phyloP scores from a whole-genome alignment of 2,888 invertebrate genomes.

The Lottia scabra region DNA sequence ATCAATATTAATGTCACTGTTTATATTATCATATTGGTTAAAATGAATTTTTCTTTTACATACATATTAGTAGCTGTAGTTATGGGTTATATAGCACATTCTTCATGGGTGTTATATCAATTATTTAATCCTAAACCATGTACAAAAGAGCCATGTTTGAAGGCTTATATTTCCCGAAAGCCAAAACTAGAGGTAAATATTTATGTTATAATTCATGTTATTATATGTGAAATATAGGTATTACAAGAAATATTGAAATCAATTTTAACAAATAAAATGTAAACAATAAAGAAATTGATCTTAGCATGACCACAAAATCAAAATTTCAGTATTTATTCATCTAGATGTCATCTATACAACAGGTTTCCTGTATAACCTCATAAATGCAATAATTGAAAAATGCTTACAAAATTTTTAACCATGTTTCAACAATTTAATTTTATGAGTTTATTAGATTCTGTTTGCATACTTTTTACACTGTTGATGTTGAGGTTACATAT shows the following conservation, averaged over 20 bases:
- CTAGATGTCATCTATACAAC: too few relatives aligned
- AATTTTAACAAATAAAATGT: not conserved
- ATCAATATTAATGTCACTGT: too few relatives aligned
- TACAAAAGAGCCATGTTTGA: constrained; percentile 55
- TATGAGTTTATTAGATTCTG: too few relatives aligned
- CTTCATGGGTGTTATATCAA: constrained; percentile 70
- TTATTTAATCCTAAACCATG: constrained; percentile 69
- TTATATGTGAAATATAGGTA: not conserved
- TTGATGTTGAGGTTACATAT: not conserved
- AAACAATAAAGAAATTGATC: not conserved
- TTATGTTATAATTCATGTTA: not conserved
- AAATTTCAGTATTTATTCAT: too few relatives aligned
- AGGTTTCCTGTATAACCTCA: too few relatives aligned
- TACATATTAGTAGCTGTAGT: constrained; percentile 66
- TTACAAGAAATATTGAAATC: too few relatives aligned
- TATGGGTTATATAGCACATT: constrained; percentile 70
- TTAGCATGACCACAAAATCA: too few relatives aligned
- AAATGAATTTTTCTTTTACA: constrained; percentile 56
- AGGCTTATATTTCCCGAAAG: constrained; percentile 62
- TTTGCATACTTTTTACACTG: too few relatives aligned
- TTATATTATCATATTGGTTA: not conserved
- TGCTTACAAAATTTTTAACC: too few relatives aligned
- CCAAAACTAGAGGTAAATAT: constrained; percentile 65
- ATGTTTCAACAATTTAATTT: too few relatives aligned
- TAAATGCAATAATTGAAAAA: too few relatives aligned